phyloP scores from a whole-genome alignment of 2,113 vertebrate genomes.

The Lonchura striata region DNA sequence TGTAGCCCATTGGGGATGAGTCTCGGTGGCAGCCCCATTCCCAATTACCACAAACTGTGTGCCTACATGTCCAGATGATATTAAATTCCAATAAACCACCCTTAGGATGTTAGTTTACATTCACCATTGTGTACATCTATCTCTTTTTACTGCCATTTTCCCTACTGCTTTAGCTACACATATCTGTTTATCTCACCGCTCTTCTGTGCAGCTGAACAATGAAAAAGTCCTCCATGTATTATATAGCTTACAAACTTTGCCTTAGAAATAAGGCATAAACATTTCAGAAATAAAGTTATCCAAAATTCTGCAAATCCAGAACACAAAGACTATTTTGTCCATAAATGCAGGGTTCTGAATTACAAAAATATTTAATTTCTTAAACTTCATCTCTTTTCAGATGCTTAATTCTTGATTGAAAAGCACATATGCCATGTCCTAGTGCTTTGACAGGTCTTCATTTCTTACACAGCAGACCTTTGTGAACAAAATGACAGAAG shows the following conservation, averaged over 20 bases:
- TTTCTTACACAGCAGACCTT: conserved; percentile 63
- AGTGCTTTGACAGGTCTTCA: conserved; percentile 80
- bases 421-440: conserved; percentile 68
- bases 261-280: conserved; percentile 28
- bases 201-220: conserved; percentile 74
- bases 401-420: conserved; percentile 73
- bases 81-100: background rate
- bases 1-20: background rate
- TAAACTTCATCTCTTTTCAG: conserved; percentile 70
- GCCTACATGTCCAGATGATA: background rate
- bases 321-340: conserved; percentile 63
- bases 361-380: conserved; percentile 62
- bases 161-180: conserved; percentile 78
- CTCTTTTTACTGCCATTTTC: conserved; percentile 78
- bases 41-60: background rate
- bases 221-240: conserved; percentile 70
- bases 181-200: conserved; percentile 79
- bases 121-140: background rate
- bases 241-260: conserved; percentile 70
- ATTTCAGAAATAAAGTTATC: background rate
- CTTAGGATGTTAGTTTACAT: background rate
- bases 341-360: conserved; percentile 71
- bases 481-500: background rate
- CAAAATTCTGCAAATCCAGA: background rate
- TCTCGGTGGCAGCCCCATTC: background rate